Evolutionary conservation across 1,140 invertebrate genomes (phyloP).

Genomic region (Bombus fervidus): DNA sequence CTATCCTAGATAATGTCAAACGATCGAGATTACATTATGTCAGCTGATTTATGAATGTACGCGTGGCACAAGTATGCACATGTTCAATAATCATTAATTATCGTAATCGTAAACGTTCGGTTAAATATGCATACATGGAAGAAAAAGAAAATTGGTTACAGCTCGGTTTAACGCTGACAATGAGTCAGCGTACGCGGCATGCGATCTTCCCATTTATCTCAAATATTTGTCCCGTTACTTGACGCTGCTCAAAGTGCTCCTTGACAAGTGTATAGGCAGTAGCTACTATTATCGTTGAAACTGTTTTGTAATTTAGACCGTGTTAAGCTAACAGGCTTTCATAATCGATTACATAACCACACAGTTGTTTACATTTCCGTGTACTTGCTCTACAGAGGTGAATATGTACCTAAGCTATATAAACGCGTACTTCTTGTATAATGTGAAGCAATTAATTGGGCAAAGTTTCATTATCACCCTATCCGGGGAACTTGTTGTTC

Average conservation of each 20-base stretch:
- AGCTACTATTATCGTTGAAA: neutral
- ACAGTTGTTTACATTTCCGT: slow-evolving; percentile 26
- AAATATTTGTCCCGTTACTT: neutral
- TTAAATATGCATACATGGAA: neutral
- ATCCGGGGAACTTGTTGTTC: neutral
- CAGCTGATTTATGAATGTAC: neutral
- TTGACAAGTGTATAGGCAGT: neutral
- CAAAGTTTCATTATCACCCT: neutral
- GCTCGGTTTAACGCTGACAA: too few relatives aligned
- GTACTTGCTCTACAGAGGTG: neutral
- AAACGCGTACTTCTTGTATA: slow-evolving; percentile 4
- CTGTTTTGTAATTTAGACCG: slow-evolving; percentile 36
- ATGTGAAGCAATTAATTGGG: slow-evolving; percentile 18
- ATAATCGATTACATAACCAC: slow-evolving; percentile 36
- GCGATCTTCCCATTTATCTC: neutral
- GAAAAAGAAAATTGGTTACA: neutral
- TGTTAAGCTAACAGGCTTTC: slow-evolving; percentile 34
- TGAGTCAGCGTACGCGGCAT: neutral
- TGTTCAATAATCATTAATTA: neutral
- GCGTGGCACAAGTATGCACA: neutral
- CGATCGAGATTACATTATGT: neutral
- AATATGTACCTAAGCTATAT: slow-evolving; percentile 3
- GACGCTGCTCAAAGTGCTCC: neutral
- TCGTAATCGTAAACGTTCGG: neutral
- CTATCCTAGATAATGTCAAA: neutral